Percentiles rank a stretch among this genome's conserved stretches.
Evolutionary conservation across 2,797 vertebrate species (phyloP).

Genomic region (Telmatherina bonti): DNA sequence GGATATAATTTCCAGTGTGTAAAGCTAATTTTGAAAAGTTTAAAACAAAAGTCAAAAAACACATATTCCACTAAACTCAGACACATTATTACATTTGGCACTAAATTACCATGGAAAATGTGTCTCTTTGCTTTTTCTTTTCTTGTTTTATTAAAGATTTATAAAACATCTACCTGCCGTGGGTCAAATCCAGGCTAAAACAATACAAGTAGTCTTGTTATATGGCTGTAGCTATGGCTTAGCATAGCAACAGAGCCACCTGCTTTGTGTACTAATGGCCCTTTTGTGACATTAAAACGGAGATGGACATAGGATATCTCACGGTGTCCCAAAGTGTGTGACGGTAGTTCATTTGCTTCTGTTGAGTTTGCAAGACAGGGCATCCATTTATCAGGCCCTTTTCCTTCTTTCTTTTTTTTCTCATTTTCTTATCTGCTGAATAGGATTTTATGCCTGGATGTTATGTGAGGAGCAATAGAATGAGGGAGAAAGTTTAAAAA

Average conservation of each 20-base stretch:
- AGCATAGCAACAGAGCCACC: background rate
- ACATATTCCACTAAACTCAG: background rate
- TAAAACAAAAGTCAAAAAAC: background rate
- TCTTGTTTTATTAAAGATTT: background rate
- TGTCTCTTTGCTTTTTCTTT: too few relatives aligned
- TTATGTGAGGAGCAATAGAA: too few relatives aligned
- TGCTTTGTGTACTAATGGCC: background rate
- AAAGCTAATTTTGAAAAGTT: too few relatives aligned
- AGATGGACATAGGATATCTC: background rate
- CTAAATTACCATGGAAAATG: too few relatives aligned
- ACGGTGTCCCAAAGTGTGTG: background rate
- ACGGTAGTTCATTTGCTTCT: background rate
- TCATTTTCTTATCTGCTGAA: too few relatives aligned
- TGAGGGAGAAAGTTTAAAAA: too few relatives aligned
- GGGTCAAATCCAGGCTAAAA: background rate
- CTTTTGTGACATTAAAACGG: too few relatives aligned
- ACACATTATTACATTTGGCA: background rate
- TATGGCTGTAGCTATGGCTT: background rate
- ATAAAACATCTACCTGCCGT: background rate
- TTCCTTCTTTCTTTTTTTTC: too few relatives aligned
- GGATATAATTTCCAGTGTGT: background rate
- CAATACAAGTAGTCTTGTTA: background rate
- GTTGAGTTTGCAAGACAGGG: background rate
- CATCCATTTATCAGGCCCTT: background rate
- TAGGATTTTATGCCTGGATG: too few relatives aligned